Base-by-base conservation (phyloP, 2,797 vertebrate genomes). In the Sebastes miniatus region DNA sequence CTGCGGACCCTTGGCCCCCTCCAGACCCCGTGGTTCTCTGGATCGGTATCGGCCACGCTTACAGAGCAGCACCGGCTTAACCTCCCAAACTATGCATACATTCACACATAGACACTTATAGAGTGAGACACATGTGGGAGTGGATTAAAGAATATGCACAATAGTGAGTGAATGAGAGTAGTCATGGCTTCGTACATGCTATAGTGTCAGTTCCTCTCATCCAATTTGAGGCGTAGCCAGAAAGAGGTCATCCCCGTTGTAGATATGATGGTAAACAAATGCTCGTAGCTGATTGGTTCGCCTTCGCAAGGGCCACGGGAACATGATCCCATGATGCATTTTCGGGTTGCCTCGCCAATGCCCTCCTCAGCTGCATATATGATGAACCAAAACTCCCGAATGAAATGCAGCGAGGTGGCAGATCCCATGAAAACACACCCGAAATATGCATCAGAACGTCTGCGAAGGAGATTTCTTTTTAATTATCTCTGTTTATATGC, bases 111-210 rank as follows among this genome's bases (percentile, higher is more conserved):
- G 18, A 86, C 56, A 70, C 47, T 73, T 7, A 54, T 20, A 71
- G 43, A 58, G 36, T 70, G 31, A 74, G 61, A 79, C 43, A 57
- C 80, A 69, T 72, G 88, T 91, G 81, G 87, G 81, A 89, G 88
- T 91, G 87, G 89, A 90, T 92, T 91, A 88, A 82, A 90, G 73
- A 87, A 80, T 29, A 59, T 70, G 76, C 89, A 85, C 87, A 87
- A 89, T 85, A 82, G 77, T 73, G 76, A 84, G 63, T 72, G 68
- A 90, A 87, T 80, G 77, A 73, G 64, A 75, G 78, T 20, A 68
- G 81, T 89, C 84, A 77, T 72, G 76, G 83, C 74, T 79, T 70
- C 77, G 52, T 22, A 63, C 81, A 58, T 39, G 69, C 80, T 65
- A 65, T 52, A 77, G 71, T 73, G 77, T 87, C 86, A 18, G 69